Evolutionary conservation across 2,113 vertebrate species (phyloP), one percentile per base, ranked within the genome.

Genomic region (Myiagra hebetior): DNA sequence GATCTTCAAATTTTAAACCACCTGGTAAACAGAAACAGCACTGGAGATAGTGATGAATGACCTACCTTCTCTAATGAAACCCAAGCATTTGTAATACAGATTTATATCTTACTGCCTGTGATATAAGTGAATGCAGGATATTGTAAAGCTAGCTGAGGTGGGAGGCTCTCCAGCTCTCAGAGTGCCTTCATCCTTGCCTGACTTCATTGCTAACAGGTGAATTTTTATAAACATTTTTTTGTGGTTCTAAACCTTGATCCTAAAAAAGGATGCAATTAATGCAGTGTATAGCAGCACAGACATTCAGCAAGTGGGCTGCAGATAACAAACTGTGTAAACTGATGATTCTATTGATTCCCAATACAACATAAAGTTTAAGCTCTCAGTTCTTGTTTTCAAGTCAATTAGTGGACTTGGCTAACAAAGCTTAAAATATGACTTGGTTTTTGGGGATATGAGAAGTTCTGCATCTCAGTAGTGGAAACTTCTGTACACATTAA

Each of bases 341-440:
- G 64, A 55, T 85, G 47, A 47, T 63, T 47, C 69, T 85, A 85
- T 95, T 87, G 91, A 96, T 97, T 97, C 52, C 68, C 89, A 85
- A 82, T 97, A 22, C 30, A 67, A 63, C 42, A 57, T n/a, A 55
- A 84, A 91, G 37, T 93, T 89, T 87, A 75, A 65, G 52, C 39
- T 74, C 84, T 78, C 31, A 13, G 52, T 84, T 84, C 60, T 77
- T 78, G 30, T 85, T 92, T 93, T 91, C 81, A 81, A 87, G 64
- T 91, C 59, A 92, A 9, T 91, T 94, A 81, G 80, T 63, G 35
- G 63, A 42, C 39, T 81, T 87, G 41, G 75, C 46, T 95, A 80
- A 75, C 15, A 22, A 95, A 92, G 63, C 27, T 46, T 73, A 57
- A 78, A 87, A 62, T 72, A 62, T 2, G 0, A 12, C 46, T 88